These are phyloP conservation scores for Murina feae DNA, from an alignment of 2,113 vertebrate species.

Conservation along the genomic window DNA sequence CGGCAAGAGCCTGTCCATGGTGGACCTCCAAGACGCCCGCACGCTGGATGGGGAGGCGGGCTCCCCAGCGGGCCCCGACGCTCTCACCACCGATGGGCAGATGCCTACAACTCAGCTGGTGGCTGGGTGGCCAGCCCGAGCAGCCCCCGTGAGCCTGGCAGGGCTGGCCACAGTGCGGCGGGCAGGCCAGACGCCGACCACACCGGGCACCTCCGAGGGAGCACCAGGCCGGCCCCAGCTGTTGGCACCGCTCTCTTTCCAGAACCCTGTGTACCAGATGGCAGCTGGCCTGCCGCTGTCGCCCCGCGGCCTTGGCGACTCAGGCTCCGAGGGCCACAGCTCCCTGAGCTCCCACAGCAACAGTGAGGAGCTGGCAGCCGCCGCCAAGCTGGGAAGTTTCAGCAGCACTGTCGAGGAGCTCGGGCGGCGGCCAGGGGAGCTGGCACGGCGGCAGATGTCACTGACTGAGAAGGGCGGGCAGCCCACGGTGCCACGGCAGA, in stretches of 20 bases:
- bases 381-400: slow-evolving; percentile 80
- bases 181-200: slow-evolving; percentile 88
- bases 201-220: slow-evolving; percentile 82
- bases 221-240: slow-evolving; percentile 91
- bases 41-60: slow-evolving; percentile 85
- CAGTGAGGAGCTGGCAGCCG: slow-evolving; percentile 88
- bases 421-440: slow-evolving; percentile 88
- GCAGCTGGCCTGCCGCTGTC: slow-evolving; percentile 94
- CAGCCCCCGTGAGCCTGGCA: slow-evolving; percentile 81
- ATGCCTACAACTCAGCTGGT: slow-evolving; percentile 79
- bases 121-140: slow-evolving; percentile 87
- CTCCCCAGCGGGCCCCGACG: slow-evolving; percentile 77
- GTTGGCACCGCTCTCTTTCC: slow-evolving; percentile 95
- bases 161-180: slow-evolving; percentile 89
- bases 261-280: slow-evolving; percentile 99
- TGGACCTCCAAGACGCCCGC: slow-evolving; percentile 96
- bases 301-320: slow-evolving; percentile 91
- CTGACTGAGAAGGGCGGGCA: slow-evolving; percentile 90
- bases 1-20: slow-evolving; percentile 98
- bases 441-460: slow-evolving; percentile 92
- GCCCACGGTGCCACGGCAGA: slow-evolving; percentile 90
- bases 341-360: slow-evolving; percentile 98
- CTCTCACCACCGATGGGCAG: slow-evolving; percentile 85
- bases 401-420: slow-evolving; percentile 88
- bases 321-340: slow-evolving; percentile 96